Evolutionary conservation across 2,113 vertebrate species (phyloP).

Genomic region (Cynocephalus volans): DNA sequence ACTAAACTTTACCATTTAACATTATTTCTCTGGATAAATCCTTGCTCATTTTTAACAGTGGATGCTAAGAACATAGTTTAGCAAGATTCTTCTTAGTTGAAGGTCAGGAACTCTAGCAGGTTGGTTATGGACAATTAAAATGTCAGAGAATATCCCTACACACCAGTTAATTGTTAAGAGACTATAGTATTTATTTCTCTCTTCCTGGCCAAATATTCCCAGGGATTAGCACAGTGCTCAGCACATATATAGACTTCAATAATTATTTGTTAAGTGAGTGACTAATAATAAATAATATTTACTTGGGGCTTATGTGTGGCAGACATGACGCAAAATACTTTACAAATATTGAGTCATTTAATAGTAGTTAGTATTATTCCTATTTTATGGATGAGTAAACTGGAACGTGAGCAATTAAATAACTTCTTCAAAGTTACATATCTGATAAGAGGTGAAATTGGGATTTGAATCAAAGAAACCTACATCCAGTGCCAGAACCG

Average conservation of each 20-base stretch:
- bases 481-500: neutral
- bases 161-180: neutral
- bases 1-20: neutral
- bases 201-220: neutral
- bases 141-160: neutral
- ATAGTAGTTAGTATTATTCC: neutral
- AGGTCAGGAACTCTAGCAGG: neutral
- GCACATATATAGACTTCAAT: neutral
- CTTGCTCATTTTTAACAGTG: neutral
- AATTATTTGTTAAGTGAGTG: conserved; percentile 53
- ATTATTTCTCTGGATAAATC: neutral
- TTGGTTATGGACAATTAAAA: neutral
- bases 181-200: neutral
- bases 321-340: neutral
- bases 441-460: neutral
- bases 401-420: conserved; percentile 28
- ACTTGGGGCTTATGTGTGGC: conserved; percentile 39
- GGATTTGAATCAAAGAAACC: conserved; percentile 17
- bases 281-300: conserved; percentile 61
- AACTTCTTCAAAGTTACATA: conserved; percentile 28
- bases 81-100: neutral
- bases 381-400: conserved; percentile 26
- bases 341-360: neutral
- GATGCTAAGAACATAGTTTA: neutral
- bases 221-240: conserved; percentile 35